Conservation (phyloP, 2,797 vertebrate species). For the Cossypha dichroa region DNA sequence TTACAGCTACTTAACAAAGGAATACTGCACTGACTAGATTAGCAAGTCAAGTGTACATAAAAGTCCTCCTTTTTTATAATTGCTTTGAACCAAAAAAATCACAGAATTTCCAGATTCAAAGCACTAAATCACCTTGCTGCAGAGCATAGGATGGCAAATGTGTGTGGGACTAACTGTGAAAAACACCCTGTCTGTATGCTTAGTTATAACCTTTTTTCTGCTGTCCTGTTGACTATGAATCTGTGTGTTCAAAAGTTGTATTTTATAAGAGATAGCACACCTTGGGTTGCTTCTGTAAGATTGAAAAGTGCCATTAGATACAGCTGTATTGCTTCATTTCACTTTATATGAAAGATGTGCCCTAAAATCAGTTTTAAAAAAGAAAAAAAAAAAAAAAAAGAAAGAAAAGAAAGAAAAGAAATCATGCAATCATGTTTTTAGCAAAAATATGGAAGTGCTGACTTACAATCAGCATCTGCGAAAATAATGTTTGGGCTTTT, state of each 20-base stretch:
- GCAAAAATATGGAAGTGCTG: background rate
- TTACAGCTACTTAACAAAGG: background rate
- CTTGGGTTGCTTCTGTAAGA: background rate
- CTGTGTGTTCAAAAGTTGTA: background rate
- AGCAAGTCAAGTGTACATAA: background rate
- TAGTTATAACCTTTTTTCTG: background rate
- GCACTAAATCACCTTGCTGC: background rate
- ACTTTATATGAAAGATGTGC: background rate
- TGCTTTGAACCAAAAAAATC: background rate
- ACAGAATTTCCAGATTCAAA: background rate
- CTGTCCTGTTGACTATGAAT: background rate
- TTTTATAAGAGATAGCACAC: background rate
- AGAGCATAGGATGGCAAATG: background rate
- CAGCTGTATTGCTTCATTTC: background rate
- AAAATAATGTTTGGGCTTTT: constrained; percentile 99
- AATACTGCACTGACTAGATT: background rate
- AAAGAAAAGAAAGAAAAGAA: background rate
- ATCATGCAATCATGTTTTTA: background rate
- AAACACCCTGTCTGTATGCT: background rate
- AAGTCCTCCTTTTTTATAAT: background rate
- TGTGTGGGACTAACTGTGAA: background rate
- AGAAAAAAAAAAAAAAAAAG: background rate
- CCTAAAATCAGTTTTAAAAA: background rate
- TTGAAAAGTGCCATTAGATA: background rate
- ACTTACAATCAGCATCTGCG: constrained; percentile 98